phyloP scores from a whole-genome alignment of 2,888 invertebrate species.

The Drosophila flavopinicola region DNA sequence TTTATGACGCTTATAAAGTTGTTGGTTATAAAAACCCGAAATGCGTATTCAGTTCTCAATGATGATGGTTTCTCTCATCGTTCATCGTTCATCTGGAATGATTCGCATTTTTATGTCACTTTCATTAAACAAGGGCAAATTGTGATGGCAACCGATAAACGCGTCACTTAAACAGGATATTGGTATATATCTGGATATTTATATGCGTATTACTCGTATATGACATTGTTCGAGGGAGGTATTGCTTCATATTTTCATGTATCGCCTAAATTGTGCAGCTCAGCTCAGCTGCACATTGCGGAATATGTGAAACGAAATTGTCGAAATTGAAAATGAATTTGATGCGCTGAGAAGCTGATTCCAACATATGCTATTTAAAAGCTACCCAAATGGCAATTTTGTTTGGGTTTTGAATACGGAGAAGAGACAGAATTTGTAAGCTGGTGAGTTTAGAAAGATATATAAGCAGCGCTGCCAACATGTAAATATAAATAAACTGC shows the following conservation, averaged over 20 bases:
- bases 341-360: not conserved
- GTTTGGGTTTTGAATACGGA: no score
- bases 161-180: not conserved
- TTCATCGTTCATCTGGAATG: not conserved
- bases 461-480: no score
- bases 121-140: slow-evolving; percentile 43
- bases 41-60: slow-evolving; percentile 8
- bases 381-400: no score
- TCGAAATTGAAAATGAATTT: not conserved
- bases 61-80: not conserved
- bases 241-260: not conserved
- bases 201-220: not conserved
- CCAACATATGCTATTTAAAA: no score
- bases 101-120: slow-evolving; percentile 33
- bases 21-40: slow-evolving; percentile 23
- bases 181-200: not conserved
- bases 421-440: no score
- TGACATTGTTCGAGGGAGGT: not conserved
- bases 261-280: not conserved
- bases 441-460: no score
- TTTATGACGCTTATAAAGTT: slow-evolving; percentile 70
- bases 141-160: slow-evolving; percentile 1
- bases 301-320: not conserved
- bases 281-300: not conserved
- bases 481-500: no score